phyloP scores from a whole-genome alignment of 2,888 invertebrate genomes.

The Eueremaeus valkanovi region DNA sequence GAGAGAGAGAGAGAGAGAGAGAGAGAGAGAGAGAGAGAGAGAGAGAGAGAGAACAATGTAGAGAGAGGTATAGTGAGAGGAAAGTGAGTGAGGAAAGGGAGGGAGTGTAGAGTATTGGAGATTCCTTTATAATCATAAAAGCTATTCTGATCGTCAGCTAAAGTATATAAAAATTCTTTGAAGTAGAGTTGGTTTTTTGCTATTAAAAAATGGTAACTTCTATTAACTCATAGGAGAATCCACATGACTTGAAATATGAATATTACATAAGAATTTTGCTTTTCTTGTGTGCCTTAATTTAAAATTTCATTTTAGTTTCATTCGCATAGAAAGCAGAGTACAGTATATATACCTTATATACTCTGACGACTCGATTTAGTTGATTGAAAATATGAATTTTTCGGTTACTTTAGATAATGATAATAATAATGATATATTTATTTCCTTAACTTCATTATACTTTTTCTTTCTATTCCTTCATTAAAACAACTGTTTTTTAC shows the following conservation, averaged over 20 bases:
- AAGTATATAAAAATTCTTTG: constrained; percentile 3
- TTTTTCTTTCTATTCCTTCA: background rate
- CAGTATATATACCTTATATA: too few species aligned
- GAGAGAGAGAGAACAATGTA: too few species aligned
- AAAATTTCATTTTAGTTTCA: background rate
- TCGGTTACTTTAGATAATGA: background rate
- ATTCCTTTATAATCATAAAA: background rate
- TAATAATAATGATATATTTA: constrained; percentile 2
- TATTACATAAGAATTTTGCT: background rate
- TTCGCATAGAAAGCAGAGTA: too few species aligned
- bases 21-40: too few species aligned
- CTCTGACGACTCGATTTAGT: too few species aligned
- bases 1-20: too few species aligned
- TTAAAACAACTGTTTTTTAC: background rate
- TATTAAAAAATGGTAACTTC: background rate
- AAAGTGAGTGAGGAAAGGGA: too few species aligned
- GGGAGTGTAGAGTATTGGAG: too few species aligned
- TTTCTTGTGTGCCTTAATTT: background rate
- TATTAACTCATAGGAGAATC: background rate
- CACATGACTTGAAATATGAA: constrained; percentile 8
- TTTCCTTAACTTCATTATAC: background rate
- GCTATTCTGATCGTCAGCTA: constrained; percentile 11
- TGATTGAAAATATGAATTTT: too few species aligned
- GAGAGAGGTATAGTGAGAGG: too few species aligned
- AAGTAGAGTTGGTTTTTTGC: background rate